Evolutionary conservation across 2,113 vertebrate species (phyloP).

Genomic region (Lathamus discolor): DNA sequence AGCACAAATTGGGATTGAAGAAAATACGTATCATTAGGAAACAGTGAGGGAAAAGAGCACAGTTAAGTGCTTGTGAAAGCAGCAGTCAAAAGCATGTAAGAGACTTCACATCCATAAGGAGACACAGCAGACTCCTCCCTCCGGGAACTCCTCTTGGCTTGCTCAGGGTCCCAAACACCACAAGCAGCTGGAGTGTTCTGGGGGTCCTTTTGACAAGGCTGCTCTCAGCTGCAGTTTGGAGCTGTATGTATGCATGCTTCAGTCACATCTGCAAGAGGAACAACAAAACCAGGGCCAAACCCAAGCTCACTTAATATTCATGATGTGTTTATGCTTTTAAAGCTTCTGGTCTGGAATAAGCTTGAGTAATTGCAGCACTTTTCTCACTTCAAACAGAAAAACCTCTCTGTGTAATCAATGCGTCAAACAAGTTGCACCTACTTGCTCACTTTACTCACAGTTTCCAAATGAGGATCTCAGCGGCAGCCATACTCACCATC

Average conservation of each 20-base stretch:
- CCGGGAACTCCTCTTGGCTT: not conserved
- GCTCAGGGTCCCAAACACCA: not conserved
- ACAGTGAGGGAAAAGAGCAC: not conserved
- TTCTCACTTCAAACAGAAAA: not conserved
- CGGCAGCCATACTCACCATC: not conserved
- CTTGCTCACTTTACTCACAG: not conserved
- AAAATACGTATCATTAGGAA: not conserved
- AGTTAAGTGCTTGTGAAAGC: not conserved
- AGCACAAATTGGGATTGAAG: not conserved
- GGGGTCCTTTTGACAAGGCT: not conserved
- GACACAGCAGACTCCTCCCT: not conserved
- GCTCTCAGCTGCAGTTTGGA: not conserved
- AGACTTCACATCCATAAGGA: accelerated
- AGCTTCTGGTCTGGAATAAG: not conserved
- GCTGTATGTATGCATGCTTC: accelerated
- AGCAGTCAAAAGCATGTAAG: not conserved
- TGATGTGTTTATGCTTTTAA: not conserved
- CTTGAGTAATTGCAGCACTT: not conserved
- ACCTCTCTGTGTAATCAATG: too few species aligned
- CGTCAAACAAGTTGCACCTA: not conserved
- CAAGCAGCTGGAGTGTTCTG: not conserved
- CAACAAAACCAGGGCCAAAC: not conserved
- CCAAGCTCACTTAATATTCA: not conserved
- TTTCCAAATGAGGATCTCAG: not conserved
- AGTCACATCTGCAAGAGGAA: not conserved